Percentiles rank a stretch among this genome's conserved stretches.
phyloP scores from a whole-genome alignment of 1,140 invertebrate genomes.

The Lamellibrachia luymesi region DNA sequence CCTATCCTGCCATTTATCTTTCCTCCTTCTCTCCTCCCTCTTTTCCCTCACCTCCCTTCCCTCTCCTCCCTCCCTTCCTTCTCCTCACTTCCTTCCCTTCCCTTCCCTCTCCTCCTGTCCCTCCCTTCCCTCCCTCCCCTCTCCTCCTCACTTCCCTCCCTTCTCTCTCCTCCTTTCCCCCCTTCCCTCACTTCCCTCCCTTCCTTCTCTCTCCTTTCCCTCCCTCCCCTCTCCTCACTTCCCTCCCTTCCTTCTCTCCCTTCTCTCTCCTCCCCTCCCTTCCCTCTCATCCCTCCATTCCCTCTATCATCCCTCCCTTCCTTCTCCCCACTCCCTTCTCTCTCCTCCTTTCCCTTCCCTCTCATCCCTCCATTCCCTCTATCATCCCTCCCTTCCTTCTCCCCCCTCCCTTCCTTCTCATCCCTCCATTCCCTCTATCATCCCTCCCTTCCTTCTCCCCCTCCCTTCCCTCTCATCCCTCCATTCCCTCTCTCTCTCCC shows the following conservation, averaged over 20 bases:
- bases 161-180: background rate
- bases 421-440: background rate
- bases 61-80: too few relatives aligned
- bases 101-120: background rate
- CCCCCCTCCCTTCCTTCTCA: background rate
- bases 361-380: background rate
- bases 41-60: too few relatives aligned
- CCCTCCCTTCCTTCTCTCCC: background rate
- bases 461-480: background rate
- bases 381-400: background rate
- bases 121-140: background rate
- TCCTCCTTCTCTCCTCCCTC: too few relatives aligned
- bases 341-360: background rate
- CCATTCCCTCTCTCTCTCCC: background rate
- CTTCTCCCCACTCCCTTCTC: background rate
- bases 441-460: background rate
- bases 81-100: too few relatives aligned
- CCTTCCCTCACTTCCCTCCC: background rate
- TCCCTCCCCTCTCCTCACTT: background rate
- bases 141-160: background rate
- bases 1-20: too few relatives aligned
- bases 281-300: background rate
- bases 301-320: too few relatives aligned
- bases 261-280: too few relatives aligned
- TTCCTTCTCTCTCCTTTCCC: background rate